These are phyloP conservation scores for Diloba caeruleocephala DNA, from an alignment of 2,888 invertebrate species.

Conservation along the genomic window DNA sequence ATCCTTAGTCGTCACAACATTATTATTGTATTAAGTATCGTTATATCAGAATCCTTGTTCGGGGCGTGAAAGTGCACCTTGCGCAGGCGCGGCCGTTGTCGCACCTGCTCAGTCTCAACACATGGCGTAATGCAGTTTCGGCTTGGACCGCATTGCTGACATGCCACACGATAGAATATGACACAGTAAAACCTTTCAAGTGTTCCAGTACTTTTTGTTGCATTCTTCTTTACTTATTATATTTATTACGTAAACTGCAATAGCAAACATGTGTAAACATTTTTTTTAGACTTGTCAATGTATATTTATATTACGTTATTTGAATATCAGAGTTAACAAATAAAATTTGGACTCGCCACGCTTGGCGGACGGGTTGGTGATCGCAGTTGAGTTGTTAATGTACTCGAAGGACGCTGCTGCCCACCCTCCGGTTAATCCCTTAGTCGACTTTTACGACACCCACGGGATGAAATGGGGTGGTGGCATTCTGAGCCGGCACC, in stretches of 20 bases:
- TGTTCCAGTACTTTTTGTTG: conserved; percentile 41
- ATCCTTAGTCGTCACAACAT: conserved; percentile 43
- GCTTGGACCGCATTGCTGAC: conserved; percentile 73
- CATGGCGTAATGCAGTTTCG: conserved; percentile 81
- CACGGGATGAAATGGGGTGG: no score
- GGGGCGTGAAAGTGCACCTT: conserved; percentile 81
- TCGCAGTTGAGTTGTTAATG: no score
- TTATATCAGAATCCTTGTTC: conserved; percentile 67
- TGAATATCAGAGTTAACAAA: conserved; percentile 21
- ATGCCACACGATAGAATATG: conserved; percentile 46
- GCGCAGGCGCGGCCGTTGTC: conserved; percentile 66
- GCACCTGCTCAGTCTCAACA: conserved; percentile 83
- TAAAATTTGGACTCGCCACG: no score
- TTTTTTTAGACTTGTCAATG: conserved; percentile 33
- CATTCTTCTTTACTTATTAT: conserved; percentile 30
- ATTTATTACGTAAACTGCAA: conserved; percentile 36
- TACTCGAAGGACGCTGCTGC: no score
- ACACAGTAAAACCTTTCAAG: conserved; percentile 57
- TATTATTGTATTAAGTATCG: conserved; percentile 30
- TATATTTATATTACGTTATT: conserved; percentile 28
- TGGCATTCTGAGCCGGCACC: no score
- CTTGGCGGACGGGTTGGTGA: no score
- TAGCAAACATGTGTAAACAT: conserved; percentile 41
- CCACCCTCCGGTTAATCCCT: no score
- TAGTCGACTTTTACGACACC: no score